phyloP scores from a whole-genome alignment of 2,797 vertebrate species.

The Chelmon rostratus region DNA sequence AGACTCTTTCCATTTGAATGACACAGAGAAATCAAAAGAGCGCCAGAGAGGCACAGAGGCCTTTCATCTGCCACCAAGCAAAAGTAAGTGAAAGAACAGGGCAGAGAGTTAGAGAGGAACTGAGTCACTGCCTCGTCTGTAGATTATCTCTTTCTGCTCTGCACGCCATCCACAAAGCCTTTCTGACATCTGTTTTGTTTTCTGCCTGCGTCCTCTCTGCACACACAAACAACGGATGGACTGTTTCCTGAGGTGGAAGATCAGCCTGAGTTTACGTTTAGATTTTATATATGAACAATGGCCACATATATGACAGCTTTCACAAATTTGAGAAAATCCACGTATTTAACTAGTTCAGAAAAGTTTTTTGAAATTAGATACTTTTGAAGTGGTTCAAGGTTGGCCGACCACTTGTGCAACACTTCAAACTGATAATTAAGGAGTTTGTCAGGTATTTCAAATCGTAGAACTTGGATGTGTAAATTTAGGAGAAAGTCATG shows the following conservation, averaged over 20 bases:
- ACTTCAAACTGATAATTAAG: not conserved
- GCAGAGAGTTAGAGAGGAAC: conserved; percentile 50
- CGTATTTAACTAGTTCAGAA: not conserved
- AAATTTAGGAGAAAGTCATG: not conserved
- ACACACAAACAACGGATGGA: conserved; percentile 7
- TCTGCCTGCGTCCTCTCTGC: conserved; percentile 1
- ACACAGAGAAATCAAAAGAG: conserved; percentile 72
- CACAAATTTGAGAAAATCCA: not conserved
- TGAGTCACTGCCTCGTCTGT: conserved; percentile 39
- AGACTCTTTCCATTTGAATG: conserved; percentile 63
- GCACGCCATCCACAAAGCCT: conserved; percentile 36
- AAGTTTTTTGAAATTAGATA: not conserved
- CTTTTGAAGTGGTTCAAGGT: not conserved
- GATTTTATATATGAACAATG: not conserved
- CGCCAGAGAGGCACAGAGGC: conserved; percentile 48
- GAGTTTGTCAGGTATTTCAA: not conserved
- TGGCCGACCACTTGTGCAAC: not conserved
- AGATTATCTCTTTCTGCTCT: conserved; percentile 53
- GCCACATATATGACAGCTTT: not conserved
- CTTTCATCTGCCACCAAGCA: conserved; percentile 72
- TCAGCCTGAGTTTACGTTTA: not conserved
- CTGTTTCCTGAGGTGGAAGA: conserved; percentile 20
- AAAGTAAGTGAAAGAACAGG: conserved; percentile 61
- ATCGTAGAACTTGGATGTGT: not conserved
- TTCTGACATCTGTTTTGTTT: conserved; percentile 38